These are phyloP conservation scores for Antennarius maculatus DNA, from an alignment of 2,797 vertebrate species.

Conservation along the genomic window DNA sequence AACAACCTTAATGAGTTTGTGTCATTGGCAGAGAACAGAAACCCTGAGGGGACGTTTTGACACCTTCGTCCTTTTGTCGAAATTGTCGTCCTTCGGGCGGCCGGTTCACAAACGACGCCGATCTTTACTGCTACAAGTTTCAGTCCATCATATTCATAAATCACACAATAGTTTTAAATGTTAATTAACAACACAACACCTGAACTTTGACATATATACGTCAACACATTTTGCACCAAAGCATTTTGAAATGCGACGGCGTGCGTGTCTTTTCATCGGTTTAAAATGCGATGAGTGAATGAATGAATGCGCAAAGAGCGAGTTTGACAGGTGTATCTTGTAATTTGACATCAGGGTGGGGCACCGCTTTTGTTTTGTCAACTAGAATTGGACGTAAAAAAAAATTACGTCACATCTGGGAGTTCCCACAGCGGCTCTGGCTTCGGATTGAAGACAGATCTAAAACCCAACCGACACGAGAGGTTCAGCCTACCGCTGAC, in stretches of 20 bases:
- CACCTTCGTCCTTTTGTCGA: not conserved
- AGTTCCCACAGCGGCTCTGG: not conserved
- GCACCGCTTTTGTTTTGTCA: constrained; percentile 51
- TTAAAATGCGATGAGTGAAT: constrained; percentile 20
- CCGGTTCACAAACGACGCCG: not conserved
- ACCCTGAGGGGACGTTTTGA: not conserved
- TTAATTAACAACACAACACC: not conserved
- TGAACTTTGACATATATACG: too few species aligned
- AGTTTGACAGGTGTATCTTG: constrained; percentile 58
- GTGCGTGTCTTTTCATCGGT: constrained; percentile 9
- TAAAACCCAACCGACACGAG: too few species aligned
- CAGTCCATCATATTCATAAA: not conserved
- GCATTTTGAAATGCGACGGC: too few species aligned
- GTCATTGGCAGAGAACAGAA: not conserved
- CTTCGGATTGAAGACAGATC: too few species aligned
- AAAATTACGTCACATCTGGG: too few species aligned
- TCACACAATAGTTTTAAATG: too few species aligned
- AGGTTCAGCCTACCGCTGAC: too few species aligned
- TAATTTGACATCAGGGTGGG: constrained; percentile 44
- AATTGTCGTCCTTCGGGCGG: not conserved
- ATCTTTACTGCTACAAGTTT: not conserved
- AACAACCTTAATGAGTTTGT: not conserved
- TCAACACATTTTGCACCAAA: too few species aligned
- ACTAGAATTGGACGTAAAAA: constrained; percentile 16
- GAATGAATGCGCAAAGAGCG: constrained; percentile 26